phyloP scores from a whole-genome alignment of 2,113 vertebrate species.

The Caranx ignobilis region DNA sequence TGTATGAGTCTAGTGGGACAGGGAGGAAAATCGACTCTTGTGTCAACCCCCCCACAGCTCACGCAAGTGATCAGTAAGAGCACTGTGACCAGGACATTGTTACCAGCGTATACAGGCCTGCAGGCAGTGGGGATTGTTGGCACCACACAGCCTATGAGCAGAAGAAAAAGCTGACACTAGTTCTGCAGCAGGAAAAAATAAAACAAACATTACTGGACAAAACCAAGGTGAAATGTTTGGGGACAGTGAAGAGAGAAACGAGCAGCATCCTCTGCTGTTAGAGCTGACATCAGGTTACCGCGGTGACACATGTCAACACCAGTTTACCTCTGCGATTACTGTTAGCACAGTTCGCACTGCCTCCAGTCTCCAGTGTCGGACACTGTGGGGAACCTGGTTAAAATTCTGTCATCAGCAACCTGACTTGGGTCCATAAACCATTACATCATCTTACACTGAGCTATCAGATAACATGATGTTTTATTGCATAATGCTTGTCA shows the following conservation, averaged over 20 bases:
- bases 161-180: constrained; percentile 48
- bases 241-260: neutral
- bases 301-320: constrained; percentile 1
- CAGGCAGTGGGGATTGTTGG: constrained; percentile 29
- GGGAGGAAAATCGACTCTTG: no score
- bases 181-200: constrained; percentile 27
- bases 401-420: no score
- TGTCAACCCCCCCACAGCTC: no score
- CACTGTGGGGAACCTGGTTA: neutral
- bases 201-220: constrained; percentile 11
- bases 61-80: neutral
- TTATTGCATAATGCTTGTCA: neutral
- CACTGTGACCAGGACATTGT: constrained; percentile 8
- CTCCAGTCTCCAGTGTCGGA: neutral
- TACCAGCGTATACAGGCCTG: constrained; percentile 6
- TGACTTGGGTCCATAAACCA: neutral
- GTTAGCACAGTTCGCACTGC: neutral
- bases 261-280: neutral
- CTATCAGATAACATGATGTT: neutral
- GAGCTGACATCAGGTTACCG: neutral
- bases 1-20: no score
- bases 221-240: neutral
- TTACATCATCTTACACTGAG: neutral
- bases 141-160: constrained; percentile 11
- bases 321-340: neutral